Conservation (phyloP, 1,140 invertebrate species). For the Tribolium madens region DNA sequence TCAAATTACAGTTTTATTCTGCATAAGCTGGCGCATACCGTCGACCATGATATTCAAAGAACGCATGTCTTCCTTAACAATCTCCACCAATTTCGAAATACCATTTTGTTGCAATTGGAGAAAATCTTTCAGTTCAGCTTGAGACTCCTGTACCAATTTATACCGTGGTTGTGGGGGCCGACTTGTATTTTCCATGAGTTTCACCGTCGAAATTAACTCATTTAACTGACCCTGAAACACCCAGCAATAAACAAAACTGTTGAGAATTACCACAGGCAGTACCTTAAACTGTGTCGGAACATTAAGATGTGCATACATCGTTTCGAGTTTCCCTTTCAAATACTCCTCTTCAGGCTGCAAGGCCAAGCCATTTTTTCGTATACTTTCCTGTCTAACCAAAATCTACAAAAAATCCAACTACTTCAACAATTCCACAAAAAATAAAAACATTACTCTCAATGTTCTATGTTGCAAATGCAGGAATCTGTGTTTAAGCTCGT, state of each 20-base stretch:
- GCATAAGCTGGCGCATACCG: constrained; percentile 71
- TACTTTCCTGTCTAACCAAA: constrained; percentile 88
- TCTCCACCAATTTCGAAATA: constrained; percentile 84
- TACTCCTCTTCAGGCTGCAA: constrained; percentile 91
- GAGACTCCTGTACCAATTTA: constrained; percentile 70
- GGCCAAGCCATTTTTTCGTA: constrained; percentile 85
- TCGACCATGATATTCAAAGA: constrained; percentile 85
- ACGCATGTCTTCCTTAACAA: constrained; percentile 81
- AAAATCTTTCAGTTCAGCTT: constrained; percentile 80
- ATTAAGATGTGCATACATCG: constrained; percentile 86
- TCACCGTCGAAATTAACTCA: constrained; percentile 83
- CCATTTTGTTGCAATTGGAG: constrained; percentile 86
- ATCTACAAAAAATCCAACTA: constrained; percentile 70
- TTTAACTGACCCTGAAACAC: constrained; percentile 81
- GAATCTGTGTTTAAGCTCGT: constrained; percentile 81
- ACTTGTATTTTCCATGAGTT: constrained; percentile 56
- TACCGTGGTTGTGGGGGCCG: constrained; percentile 69
- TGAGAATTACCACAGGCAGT: constrained; percentile 51
- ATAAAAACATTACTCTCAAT: constrained; percentile 71
- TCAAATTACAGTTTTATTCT: constrained; percentile 22
- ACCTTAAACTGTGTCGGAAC: constrained; percentile 94
- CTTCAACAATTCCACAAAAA: neutral
- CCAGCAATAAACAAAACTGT: neutral
- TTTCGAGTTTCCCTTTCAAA: constrained; percentile 84
- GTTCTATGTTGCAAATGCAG: constrained; percentile 82